Conservation (phyloP, 2,113 vertebrate species). For the Regulus satrapa region DNA sequence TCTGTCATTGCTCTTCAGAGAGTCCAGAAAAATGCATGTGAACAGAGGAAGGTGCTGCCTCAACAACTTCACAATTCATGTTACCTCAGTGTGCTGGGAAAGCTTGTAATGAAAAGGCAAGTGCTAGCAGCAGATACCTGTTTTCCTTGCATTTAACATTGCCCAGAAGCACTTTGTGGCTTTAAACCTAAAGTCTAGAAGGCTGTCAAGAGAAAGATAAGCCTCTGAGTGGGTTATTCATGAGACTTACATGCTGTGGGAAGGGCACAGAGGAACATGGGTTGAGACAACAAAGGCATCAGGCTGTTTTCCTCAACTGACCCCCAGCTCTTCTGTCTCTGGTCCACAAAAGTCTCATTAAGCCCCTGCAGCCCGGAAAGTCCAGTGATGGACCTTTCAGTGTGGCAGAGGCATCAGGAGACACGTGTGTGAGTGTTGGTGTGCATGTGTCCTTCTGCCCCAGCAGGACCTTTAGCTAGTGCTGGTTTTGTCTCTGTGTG, state of each 20-base stretch:
- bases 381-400: neutral
- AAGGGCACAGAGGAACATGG: neutral
- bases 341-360: neutral
- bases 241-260: neutral
- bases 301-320: neutral
- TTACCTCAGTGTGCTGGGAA: neutral
- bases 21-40: neutral
- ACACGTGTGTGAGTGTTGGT: rapidly evolving
- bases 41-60: neutral
- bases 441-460: neutral
- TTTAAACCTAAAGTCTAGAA: neutral
- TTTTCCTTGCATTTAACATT: neutral
- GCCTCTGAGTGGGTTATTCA: neutral
- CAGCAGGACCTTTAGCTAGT: neutral
- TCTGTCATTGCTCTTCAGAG: neutral
- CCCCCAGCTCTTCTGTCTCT: neutral
- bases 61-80: neutral
- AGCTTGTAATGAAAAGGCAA: neutral
- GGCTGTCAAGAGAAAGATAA: neutral
- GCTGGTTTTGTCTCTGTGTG: neutral
- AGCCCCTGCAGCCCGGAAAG: neutral
- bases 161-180: neutral
- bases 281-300: neutral
- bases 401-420: neutral
- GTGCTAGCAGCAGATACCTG: neutral